Evolutionary conservation across 2,797 vertebrate genomes (phyloP), one percentile per base, ranked within the genome.

Genomic region (Coregonus suidteri): DNA sequence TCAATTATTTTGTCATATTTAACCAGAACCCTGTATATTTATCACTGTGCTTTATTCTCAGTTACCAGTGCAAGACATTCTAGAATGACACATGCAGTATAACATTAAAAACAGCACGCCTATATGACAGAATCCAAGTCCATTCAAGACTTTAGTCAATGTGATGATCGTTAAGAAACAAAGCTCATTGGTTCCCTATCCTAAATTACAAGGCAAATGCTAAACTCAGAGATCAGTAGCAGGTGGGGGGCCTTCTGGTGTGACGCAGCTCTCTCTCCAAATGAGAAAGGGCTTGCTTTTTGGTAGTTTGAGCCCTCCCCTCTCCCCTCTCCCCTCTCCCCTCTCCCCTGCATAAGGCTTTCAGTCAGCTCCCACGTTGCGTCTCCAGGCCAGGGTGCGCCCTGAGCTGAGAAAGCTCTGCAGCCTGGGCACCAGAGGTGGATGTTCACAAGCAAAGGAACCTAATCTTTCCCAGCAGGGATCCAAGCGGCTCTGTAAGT

Each of bases 381-480:
- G n/a, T 54, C 54, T 15, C 41, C 9, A 0, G 41, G 9, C 41
- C 72, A 52, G 67, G 35, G n/a, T 76, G 75, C 31, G 89, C 85
- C 86, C 83, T 66, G 84, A 89, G 90, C 89, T 88, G 88, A 89
- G 90, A 93, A 92, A 88, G 83, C 83, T 89, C 86, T 82, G 81
- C 88, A 84, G 90, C 84, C 85, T 84, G 75, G 85, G 88, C 88
- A 88, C 79, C 83, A 84, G 89, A 86, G 82, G 86, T 90, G 88
- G 93, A 94, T 93, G 94, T 92, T 93, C 93, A 93, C 90, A 91
- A 92, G 92, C 93, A 82, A 86, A 93, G 91, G 91, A 95, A 94
- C 92, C 92, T 94, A 95, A 95, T 95, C 93, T 95, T 91, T 95
- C 93, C 93, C 93, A 94, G 93, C 92, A 94, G 93, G 92, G 89